Evolutionary conservation across 1,140 invertebrate genomes (phyloP).

Genomic region (Diachasmimorpha longicaudata): DNA sequence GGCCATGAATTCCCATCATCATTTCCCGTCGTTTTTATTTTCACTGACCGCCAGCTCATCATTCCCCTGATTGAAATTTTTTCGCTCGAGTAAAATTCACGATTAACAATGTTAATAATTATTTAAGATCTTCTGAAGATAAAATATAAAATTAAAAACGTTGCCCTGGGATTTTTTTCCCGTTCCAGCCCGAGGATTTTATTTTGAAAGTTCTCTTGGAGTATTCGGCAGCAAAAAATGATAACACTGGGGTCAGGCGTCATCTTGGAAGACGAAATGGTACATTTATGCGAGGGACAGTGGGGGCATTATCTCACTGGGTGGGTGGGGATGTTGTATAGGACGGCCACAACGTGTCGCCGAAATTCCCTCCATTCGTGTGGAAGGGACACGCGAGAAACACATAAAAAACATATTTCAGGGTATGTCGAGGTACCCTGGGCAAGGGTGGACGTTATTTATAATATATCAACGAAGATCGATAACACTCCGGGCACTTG

Average conservation of each 20-base stretch:
- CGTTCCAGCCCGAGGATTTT: no score
- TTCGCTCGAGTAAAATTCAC: no score
- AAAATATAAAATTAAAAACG: no score
- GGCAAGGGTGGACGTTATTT: constrained; percentile 58
- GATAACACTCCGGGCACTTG: constrained; percentile 50
- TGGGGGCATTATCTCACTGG: constrained; percentile 27
- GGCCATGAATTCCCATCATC: constrained; percentile 14
- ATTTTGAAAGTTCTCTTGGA: no score
- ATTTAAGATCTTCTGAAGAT: no score
- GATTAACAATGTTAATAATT: no score
- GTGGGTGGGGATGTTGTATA: constrained; percentile 11
- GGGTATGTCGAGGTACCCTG: constrained; percentile 28
- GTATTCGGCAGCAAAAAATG: no score
- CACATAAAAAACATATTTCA: constrained; percentile 63
- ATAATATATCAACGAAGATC: constrained; percentile 63
- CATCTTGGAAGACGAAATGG: constrained; percentile 47
- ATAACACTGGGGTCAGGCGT: constrained; percentile 32
- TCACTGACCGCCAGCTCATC: background rate
- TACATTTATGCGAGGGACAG: constrained; percentile 49
- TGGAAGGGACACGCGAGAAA: constrained; percentile 38
- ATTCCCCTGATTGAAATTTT: no score
- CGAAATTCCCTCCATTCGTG: background rate
- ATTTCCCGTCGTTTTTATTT: background rate
- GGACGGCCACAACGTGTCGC: constrained; percentile 13
- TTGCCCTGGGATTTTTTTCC: no score